Evolutionary conservation across 64 coral and sea anemone species (phyloP), one percentile per base, ranked within the genome.

Genomic region (Porites australiensis): DNA sequence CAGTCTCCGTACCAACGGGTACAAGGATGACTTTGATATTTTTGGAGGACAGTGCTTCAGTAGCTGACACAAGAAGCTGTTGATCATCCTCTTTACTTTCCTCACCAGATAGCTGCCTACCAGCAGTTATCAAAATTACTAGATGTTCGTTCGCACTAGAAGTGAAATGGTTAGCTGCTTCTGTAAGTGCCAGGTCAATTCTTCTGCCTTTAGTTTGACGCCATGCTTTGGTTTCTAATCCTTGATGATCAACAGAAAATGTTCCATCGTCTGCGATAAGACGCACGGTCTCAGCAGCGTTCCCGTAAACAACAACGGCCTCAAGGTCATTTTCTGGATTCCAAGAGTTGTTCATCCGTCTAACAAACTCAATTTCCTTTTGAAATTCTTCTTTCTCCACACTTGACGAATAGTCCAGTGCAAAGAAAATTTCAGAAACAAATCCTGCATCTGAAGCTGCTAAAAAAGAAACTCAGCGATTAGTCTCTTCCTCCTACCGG

Each of bases 331-430:
- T 21, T 44, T 3, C 58, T 48, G 13, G 37, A 55, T 83, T 67
- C 80, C 58, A 83, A 46, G 44, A 83, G 64, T 83, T 11, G 6
- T 23, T 7, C 9, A 83, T 13, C 23, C 66, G 60, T 47, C 66
- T 23, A 64, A 19, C 80, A 66, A 83, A 83, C 4, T 67, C 15
- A 48, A 83, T 16, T 58, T 83, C 80, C 44, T 2, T 83, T 8
- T 50, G 44, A 44, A 83, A 8, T 8, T 83, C 61, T 48, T 83
- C 80, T 46, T 83, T 8, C n/a, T 59, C 46, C 45, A 83, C 61
- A 83, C 16, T 66, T 65, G 80, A 66, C 6, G 80, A 83, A 61
- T 50, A 83, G 45, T 83, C 80, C 80, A 83, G 46, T 5, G 80
- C 80, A 48, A 83, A 83, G 59, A 66, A 43, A 83, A 68, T 23